Base-by-base conservation (phyloP, 2,888 invertebrate species). In the Bellardia bayeri region DNA sequence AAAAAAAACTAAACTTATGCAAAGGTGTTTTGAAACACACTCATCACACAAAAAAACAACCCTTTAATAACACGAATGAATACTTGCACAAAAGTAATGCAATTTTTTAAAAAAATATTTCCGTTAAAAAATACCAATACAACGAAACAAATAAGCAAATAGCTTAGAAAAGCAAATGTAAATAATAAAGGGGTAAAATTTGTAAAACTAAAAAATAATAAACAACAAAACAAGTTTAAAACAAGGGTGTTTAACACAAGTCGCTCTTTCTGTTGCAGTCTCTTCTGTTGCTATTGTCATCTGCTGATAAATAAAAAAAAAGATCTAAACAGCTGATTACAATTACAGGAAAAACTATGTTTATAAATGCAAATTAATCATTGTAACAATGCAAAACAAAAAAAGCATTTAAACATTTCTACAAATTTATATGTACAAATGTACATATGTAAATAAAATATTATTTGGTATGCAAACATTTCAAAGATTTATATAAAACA, bases 331-430 rank as follows among this genome's bases (percentile, higher is more conserved):
- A 69, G 74, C 74, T 80, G 74, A 80, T 82, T 64, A 33, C n/a
- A 64, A 72, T 33, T 80, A 54, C 5, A 13, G 11, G 6, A 56
- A 2, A 33, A 68, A 68, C 8, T 23, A n/a, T 11, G 33, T n/a
- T 58, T 30, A 33, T 42, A 56, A 11, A 86, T 82, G 78, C 78
- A 82, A 86, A 82, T 86, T 78, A 72, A 63, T 78, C 42, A 54
- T 68, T n/a, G 61, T 49, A 66, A 79, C 16, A 54, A 83, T 61
- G 5, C 4, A 4, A 37, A 37, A 16, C 14, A 56, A 49, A 45
- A 37, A 37, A 16, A 72, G 16, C 61, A 42, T n/a, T 49, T 42
- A 23, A 80, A n/a, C 42, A 83, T 69, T 68, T 49, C 49, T n/a
- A 61, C 42, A 49, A 64, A 54, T 16, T 51, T n/a, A 23, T 16